phyloP scores from a whole-genome alignment of 2,888 invertebrate species.

The Synanthedon formicaeformis region DNA sequence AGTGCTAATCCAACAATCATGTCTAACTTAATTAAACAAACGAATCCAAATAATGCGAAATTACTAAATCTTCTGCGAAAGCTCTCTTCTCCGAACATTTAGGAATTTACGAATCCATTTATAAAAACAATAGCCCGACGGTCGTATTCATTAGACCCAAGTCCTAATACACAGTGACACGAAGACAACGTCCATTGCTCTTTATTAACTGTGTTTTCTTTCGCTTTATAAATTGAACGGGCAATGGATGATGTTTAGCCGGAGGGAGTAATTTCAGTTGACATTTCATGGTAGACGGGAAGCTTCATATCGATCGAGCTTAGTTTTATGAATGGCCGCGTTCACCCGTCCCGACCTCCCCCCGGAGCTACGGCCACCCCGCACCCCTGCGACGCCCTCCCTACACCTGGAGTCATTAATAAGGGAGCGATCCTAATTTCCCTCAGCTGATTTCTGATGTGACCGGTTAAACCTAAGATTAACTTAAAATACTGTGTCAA shows the following conservation, averaged over 20 bases:
- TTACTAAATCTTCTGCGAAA: too few species aligned
- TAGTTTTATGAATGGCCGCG: constrained; percentile 61
- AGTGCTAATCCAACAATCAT: too few species aligned
- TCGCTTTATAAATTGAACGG: constrained; percentile 6
- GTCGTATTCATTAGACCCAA: too few species aligned
- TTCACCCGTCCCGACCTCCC: constrained; percentile 14
- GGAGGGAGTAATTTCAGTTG: constrained; percentile 17
- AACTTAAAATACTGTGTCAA: constrained; percentile 13
- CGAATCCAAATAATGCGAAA: too few species aligned
- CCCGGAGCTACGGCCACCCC: constrained; percentile 9
- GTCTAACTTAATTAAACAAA: too few species aligned
- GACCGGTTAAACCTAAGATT: constrained; percentile 30
- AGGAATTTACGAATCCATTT: too few species aligned
- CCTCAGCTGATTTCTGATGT: constrained; percentile 37
- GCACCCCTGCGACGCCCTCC: constrained; percentile 10
- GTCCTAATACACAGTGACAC: too few species aligned
- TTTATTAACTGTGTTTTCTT: constrained; percentile 8
- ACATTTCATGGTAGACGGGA: constrained; percentile 24
- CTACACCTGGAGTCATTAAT: constrained; percentile 7
- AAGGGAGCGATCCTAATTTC: constrained; percentile 24
- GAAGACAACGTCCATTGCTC: constrained; percentile 17
- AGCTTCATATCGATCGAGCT: constrained; percentile 54
- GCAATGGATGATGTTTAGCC: constrained; percentile 12
- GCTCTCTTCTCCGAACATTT: too few species aligned
- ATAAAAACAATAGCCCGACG: too few species aligned